Evolutionary conservation across 2,888 invertebrate species (phyloP).

Genomic region (Rhogogaster chlorosoma): DNA sequence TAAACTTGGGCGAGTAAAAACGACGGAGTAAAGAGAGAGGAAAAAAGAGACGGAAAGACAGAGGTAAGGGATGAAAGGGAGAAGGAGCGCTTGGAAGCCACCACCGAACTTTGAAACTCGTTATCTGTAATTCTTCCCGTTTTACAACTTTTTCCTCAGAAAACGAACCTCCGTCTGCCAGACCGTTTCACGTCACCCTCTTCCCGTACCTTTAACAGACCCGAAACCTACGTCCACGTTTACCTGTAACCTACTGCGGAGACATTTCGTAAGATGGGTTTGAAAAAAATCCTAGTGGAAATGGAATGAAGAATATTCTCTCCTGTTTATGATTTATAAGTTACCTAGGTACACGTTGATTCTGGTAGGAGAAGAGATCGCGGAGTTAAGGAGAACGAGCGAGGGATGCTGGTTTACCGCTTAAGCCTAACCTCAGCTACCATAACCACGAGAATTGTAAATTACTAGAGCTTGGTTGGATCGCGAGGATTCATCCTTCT

Average conservation of each 20-base stretch:
- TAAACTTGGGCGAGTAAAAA: background rate
- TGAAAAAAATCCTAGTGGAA: background rate
- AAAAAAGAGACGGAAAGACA: background rate
- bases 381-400: background rate
- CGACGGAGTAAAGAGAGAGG: background rate
- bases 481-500: conserved; percentile 18
- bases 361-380: background rate
- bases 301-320: background rate
- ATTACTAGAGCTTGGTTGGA: conserved; percentile 35
- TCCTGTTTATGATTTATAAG: background rate
- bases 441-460: conserved; percentile 41
- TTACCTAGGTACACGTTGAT: background rate
- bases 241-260: background rate
- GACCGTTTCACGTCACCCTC: background rate
- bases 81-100: conserved; percentile 52
- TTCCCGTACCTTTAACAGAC: background rate
- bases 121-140: conserved; percentile 65
- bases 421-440: conserved; percentile 45
- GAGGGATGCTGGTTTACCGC: conserved; percentile 30
- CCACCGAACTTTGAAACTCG: conserved; percentile 61
- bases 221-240: background rate
- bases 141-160: conserved; percentile 51
- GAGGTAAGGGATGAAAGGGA: conserved; percentile 32
- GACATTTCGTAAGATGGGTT: background rate
- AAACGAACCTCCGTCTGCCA: conserved; percentile 35